phyloP scores from a whole-genome alignment of 2,888 invertebrate species.

The Cosmopolites sordidus region DNA sequence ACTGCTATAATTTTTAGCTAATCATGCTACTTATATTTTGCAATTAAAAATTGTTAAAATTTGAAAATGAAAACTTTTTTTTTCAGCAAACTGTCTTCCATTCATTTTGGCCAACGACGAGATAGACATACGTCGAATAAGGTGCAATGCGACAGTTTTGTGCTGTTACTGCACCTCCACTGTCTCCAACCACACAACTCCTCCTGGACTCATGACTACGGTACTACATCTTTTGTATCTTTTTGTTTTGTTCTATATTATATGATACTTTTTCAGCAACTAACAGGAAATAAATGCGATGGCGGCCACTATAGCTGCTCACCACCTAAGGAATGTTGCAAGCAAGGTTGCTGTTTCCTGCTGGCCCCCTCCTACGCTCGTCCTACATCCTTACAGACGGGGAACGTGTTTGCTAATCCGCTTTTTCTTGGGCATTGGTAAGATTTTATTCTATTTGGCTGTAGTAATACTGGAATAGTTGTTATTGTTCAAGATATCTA shows the following conservation, averaged over 20 bases:
- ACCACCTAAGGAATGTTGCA: constrained; percentile 72
- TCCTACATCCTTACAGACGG: constrained; percentile 50
- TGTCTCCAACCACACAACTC: constrained; percentile 35
- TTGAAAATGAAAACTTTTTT: neutral
- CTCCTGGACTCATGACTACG: constrained; percentile 42
- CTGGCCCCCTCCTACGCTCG: constrained; percentile 40
- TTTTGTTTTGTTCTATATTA: neutral
- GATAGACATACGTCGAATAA: constrained; percentile 36
- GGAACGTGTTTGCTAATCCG: constrained; percentile 56
- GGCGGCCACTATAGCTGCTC: constrained; percentile 65
- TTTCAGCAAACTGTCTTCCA: constrained; percentile 35
- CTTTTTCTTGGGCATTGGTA: constrained; percentile 68
- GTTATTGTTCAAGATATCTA: no score
- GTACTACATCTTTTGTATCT: constrained; percentile 32
- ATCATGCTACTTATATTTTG: no score
- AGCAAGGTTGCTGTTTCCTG: constrained; percentile 55
- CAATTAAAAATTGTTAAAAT: no score
- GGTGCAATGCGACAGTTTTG: constrained; percentile 41
- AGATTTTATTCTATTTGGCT: no score
- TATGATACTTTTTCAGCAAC: constrained; percentile 44
- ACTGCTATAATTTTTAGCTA: no score
- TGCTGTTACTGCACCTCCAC: constrained; percentile 36
- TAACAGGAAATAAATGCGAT: constrained; percentile 56
- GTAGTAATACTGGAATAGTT: no score
- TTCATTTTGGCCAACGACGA: constrained; percentile 37